Conservation (phyloP, 2,797 vertebrate genomes). For the Apogon hyalosoma region DNA sequence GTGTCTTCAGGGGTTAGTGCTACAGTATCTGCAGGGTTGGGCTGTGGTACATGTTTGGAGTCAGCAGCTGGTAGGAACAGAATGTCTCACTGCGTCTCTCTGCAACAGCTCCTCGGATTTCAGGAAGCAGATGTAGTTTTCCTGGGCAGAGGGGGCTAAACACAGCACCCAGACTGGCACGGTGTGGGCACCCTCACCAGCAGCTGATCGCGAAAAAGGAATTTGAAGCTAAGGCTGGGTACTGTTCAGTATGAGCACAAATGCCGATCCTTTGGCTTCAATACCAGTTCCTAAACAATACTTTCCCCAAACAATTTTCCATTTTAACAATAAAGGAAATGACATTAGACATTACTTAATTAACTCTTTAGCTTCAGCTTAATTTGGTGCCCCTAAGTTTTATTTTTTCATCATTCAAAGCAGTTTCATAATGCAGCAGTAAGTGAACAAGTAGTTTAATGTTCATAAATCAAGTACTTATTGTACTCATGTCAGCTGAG, state of each 20-base stretch:
- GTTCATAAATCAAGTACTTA: no score
- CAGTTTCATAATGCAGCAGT: neutral
- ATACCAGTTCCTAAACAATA: no score
- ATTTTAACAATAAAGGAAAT: no score
- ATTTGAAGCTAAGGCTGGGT: slow-evolving; percentile 3
- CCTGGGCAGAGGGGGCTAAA: slow-evolving; percentile 36
- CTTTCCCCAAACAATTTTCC: no score
- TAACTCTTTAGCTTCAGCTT: no score
- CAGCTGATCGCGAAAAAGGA: slow-evolving; percentile 9
- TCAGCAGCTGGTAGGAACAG: slow-evolving; percentile 80
- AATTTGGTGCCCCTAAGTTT: no score
- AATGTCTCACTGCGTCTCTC: slow-evolving; percentile 76
- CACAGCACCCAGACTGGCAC: slow-evolving; percentile 28
- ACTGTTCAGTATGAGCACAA: no score
- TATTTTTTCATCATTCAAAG: no score
- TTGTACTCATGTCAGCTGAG: no score
- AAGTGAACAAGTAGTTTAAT: no score
- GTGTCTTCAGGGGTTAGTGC: slow-evolving; percentile 32
- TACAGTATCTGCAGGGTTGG: slow-evolving; percentile 43
- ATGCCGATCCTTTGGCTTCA: no score
- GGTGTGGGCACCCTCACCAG: slow-evolving; percentile 8
- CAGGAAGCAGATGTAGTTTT: slow-evolving; percentile 75
- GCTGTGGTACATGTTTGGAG: slow-evolving; percentile 53
- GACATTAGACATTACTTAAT: no score
- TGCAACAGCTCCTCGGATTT: slow-evolving; percentile 73